These are phyloP conservation scores for Drosophila paracracens DNA, from an alignment of 2,888 invertebrate species.

Conservation along the genomic window DNA sequence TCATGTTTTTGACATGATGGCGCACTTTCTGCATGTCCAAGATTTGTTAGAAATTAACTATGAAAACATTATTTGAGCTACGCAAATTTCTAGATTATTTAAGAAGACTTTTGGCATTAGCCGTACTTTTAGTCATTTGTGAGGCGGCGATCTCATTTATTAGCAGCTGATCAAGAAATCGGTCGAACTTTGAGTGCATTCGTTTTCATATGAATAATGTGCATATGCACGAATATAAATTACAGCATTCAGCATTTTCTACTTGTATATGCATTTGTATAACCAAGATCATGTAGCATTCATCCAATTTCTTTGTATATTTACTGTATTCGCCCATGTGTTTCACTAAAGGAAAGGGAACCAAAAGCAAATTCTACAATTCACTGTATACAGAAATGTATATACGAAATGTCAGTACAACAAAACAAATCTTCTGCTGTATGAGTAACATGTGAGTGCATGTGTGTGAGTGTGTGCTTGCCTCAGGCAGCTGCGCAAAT, in stretches of 20 bases:
- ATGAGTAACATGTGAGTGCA: slow-evolving; percentile 25
- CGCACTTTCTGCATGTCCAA: neutral
- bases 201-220: neutral
- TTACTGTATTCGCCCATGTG: slow-evolving; percentile 44
- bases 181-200: slow-evolving; percentile 6
- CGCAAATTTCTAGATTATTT: neutral
- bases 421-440: slow-evolving; percentile 42
- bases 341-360: slow-evolving; percentile 16
- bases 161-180: slow-evolving; percentile 4
- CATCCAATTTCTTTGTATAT: slow-evolving; percentile 25
- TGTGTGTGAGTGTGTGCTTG: slow-evolving; percentile 12
- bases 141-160: neutral
- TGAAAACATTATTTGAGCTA: neutral
- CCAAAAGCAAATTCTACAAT: slow-evolving; percentile 39
- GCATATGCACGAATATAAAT: slow-evolving; percentile 7
- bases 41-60: neutral
- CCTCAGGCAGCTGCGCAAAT: slow-evolving; percentile 70
- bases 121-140: no score
- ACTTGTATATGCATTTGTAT: neutral
- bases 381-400: slow-evolving; percentile 65
- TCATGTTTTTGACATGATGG: neutral
- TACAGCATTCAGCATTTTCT: slow-evolving; percentile 17
- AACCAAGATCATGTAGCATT: slow-evolving; percentile 39
- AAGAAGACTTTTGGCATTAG: neutral
- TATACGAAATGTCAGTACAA: slow-evolving; percentile 68